Conservation (phyloP, 1,140 invertebrate genomes). For the Dryas iulia region DNA sequence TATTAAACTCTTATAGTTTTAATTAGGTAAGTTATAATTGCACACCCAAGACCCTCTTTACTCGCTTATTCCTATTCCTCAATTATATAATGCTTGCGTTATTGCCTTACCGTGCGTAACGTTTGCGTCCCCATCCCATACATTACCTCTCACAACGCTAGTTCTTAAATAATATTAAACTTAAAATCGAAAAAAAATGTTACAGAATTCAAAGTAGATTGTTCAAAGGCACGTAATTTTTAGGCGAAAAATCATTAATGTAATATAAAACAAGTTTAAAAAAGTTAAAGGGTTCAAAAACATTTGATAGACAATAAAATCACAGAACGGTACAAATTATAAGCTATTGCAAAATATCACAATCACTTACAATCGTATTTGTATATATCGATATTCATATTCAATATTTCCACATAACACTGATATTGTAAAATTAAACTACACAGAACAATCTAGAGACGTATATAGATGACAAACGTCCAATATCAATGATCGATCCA, state of each 20-base stretch:
- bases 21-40: background rate
- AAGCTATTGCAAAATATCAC: constrained; percentile 1
- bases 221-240: constrained; percentile 13
- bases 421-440: constrained; percentile 1
- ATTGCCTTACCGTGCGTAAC: background rate
- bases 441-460: background rate
- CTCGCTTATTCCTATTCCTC: background rate
- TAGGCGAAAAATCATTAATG: constrained; percentile 7
- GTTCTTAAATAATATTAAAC: background rate
- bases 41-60: background rate
- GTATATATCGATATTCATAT: background rate
- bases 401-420: background rate
- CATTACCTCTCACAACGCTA: constrained; percentile 1
- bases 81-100: background rate
- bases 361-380: constrained; percentile 3
- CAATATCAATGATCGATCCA: too few species aligned
- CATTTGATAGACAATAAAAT: background rate
- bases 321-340: background rate
- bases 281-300: background rate
- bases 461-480: background rate
- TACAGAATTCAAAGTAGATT: background rate
- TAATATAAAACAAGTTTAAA: background rate
- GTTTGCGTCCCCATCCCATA: constrained; percentile 8
- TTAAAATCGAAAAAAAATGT: background rate
- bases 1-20: background rate